Evolutionary conservation across 1,140 invertebrate species (phyloP).

Genomic region (Drosophila ironensis): DNA sequence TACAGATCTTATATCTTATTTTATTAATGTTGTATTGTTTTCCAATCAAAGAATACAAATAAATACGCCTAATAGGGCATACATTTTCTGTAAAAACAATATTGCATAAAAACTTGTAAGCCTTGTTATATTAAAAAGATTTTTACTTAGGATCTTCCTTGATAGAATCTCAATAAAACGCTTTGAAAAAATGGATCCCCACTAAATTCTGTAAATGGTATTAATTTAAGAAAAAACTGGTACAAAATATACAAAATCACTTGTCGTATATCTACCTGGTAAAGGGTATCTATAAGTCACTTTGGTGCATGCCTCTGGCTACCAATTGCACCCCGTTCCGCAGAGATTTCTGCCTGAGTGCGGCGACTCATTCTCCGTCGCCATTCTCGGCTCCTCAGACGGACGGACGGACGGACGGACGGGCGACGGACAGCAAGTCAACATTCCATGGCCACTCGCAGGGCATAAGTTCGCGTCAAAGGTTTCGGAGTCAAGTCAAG

Average conservation of each 20-base stretch:
- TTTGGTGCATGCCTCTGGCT: not conserved
- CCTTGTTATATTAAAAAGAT: too few species aligned
- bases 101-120: too few species aligned
- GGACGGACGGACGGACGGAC: not conserved
- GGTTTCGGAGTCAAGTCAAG: slow-evolving; percentile 61
- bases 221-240: not conserved
- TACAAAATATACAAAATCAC: too few species aligned
- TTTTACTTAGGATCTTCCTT: too few species aligned
- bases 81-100: too few species aligned
- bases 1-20: too few species aligned
- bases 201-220: not conserved
- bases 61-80: too few species aligned
- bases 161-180: too few species aligned
- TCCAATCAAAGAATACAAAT: too few species aligned
- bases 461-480: slow-evolving; percentile 80
- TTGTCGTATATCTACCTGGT: too few species aligned
- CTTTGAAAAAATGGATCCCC: too few species aligned
- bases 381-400: slow-evolving; percentile 56
- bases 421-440: slow-evolving; percentile 61
- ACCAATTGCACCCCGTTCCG: slow-evolving; percentile 12
- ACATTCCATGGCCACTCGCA: slow-evolving; percentile 78
- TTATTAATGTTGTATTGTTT: too few species aligned
- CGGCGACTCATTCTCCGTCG: slow-evolving; percentile 41
- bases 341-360: slow-evolving; percentile 40
- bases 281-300: slow-evolving; percentile 12